Percentiles rank a stretch among this genome's conserved stretches.
phyloP scores from a whole-genome alignment of 1,140 invertebrate genomes.

The Brachionus rotundiformis region DNA sequence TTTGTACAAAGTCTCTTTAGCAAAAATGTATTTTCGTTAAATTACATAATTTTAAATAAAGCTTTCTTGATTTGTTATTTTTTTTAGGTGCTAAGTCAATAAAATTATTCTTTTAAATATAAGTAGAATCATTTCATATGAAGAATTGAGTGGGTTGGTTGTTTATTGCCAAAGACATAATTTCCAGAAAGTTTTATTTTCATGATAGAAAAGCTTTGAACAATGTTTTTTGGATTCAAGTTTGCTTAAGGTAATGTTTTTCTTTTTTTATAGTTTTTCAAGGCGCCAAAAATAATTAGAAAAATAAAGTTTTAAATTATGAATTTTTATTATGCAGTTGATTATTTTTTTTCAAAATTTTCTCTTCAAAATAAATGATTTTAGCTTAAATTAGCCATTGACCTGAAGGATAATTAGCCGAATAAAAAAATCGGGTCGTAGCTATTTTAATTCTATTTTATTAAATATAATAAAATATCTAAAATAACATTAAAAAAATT shows the following conservation, averaged over 20 bases:
- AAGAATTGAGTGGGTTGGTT: conserved; percentile 4
- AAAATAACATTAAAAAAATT: neutral
- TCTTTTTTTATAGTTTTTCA: neutral
- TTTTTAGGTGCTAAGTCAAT: conserved; percentile 14
- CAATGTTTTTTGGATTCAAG: neutral
- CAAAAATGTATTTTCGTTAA: neutral
- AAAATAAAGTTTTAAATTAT: neutral
- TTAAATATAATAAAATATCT: neutral
- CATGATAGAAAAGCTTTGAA: neutral
- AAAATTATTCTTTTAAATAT: neutral
- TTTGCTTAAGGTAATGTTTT: conserved; percentile 2
- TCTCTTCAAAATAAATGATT: neutral
- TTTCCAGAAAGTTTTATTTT: conserved; percentile 9
- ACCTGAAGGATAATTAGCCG: neutral
- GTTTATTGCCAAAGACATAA: neutral
- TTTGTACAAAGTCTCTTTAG: neutral
- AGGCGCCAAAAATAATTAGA: conserved; percentile 1
- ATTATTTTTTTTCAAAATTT: neutral
- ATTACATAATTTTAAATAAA: neutral
- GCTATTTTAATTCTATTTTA: neutral
- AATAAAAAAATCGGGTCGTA: neutral
- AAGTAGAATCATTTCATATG: neutral
- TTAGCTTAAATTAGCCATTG: neutral
- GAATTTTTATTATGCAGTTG: conserved; percentile 2
- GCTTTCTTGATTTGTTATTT: neutral